Evolutionary conservation across 1,140 invertebrate species (phyloP).

Genomic region (Drosophila ercepeae): DNA sequence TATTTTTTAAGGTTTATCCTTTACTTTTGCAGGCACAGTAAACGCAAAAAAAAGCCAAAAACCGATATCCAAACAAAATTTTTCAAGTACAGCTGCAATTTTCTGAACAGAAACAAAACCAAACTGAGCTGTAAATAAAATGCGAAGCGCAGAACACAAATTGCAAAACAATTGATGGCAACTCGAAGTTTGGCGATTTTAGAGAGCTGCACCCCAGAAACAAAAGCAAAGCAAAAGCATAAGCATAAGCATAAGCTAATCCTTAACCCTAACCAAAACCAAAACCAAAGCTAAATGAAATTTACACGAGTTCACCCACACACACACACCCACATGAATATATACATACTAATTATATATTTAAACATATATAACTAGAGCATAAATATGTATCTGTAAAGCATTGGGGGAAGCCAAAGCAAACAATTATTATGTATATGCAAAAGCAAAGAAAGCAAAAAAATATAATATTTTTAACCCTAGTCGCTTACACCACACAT

Average conservation of each 20-base stretch:
- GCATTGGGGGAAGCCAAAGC: slow-evolving; percentile 32
- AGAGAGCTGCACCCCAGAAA: slow-evolving; percentile 56
- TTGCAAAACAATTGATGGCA: slow-evolving; percentile 65
- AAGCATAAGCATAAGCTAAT: slow-evolving; percentile 34
- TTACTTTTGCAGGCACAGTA: slow-evolving; percentile 84
- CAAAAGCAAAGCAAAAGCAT: slow-evolving; percentile 29
- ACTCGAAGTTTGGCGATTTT: slow-evolving; percentile 63
- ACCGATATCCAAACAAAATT: slow-evolving; percentile 52
- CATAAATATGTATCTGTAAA: slow-evolving; percentile 53
- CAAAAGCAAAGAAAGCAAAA: slow-evolving; percentile 41
- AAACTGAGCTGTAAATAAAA: slow-evolving; percentile 77
- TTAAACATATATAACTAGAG: slow-evolving; percentile 43
- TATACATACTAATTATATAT: slow-evolving; percentile 46
- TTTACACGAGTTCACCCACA: slow-evolving; percentile 27
- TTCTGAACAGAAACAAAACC: slow-evolving; percentile 71
- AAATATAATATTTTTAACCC: slow-evolving; percentile 62
- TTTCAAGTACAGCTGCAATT: slow-evolving; percentile 73
- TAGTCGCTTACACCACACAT: slow-evolving; percentile 60
- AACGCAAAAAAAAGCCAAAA: slow-evolving; percentile 55
- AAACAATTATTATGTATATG: slow-evolving; percentile 53
- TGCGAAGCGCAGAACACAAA: slow-evolving; percentile 65
- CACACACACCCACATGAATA: slow-evolving; percentile 29
- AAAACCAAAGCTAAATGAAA: slow-evolving; percentile 48
- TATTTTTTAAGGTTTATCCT: slow-evolving; percentile 84
- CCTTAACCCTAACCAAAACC: slow-evolving; percentile 46